Percentiles rank a stretch among this genome's conserved stretches.
Conservation (phyloP, 2,113 vertebrate species). For the Ariopsis seemanni region DNA sequence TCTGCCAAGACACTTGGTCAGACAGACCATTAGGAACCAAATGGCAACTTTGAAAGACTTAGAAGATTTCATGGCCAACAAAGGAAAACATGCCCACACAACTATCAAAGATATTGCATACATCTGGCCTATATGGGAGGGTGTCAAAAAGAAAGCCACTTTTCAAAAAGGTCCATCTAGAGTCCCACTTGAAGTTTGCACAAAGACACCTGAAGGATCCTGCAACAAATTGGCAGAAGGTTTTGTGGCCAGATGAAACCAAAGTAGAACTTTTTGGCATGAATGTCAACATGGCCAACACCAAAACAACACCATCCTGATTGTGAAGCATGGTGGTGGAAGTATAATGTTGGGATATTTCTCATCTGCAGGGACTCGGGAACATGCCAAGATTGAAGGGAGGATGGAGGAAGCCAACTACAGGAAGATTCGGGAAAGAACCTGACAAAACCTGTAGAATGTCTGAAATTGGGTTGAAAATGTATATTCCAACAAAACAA, state of each 20-base stretch:
- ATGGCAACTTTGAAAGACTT: background rate
- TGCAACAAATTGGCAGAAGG: background rate
- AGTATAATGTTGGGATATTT: background rate
- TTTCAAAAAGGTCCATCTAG: background rate
- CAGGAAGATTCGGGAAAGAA: background rate
- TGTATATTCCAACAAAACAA: background rate
- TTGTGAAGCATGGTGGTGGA: background rate
- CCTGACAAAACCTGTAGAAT: background rate
- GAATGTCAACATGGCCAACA: background rate
- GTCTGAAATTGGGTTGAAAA: background rate
- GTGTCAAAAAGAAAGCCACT: background rate
- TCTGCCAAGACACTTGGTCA: background rate
- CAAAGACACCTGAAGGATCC: background rate
- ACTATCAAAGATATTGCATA: background rate
- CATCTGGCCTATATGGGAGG: background rate
- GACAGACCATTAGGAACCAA: background rate
- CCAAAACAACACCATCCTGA: background rate
- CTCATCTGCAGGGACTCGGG: background rate
- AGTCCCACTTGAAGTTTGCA: background rate
- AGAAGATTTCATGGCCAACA: background rate
- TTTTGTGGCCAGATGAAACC: background rate
- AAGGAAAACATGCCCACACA: background rate
- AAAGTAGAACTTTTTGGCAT: background rate
- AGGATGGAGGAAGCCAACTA: background rate
- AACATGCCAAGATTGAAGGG: background rate